Evolutionary conservation across 1,140 invertebrate genomes (phyloP), one percentile per base, ranked within the genome.

Genomic region (Drosophila athabasca): DNA sequence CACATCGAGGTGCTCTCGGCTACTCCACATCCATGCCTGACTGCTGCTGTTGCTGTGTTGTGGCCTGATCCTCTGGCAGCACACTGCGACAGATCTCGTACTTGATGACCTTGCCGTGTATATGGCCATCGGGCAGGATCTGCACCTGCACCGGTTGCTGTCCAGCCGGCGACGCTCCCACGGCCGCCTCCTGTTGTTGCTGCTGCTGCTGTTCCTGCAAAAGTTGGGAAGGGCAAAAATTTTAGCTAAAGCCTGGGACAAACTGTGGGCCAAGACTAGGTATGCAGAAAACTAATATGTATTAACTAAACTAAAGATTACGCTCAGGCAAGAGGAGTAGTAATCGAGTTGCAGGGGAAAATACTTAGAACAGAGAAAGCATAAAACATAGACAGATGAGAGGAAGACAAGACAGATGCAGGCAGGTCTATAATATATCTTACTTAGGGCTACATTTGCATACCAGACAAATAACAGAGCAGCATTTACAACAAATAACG

Each of bases 51-150:
- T 75, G 71, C 57, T 85, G 72, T 77, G 75, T 48, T 71, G 68
- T 31, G 29, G 29, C 19, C 31, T 85, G 82, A 46, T 87, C 82
- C 54, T 85, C 82, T 48, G 84, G 81, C 66, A 82, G 29, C 17
- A 81, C 81, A 55, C 66, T 85, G 31, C 81, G 81, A 15, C 81
- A 85, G 19, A 85, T 87, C 68, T 85, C 81, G 61, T 85, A 85
- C 50, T 85, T 85, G 22, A 85, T 85, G 45, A 85, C 81, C 65
- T 85, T 85, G 54, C 73, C 81, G 55, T 74, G 71, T 17, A 73
- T 51, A 39, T 85, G 81, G 26, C 81, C 82, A 24, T 85, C 78
- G 31, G 82, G 79, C 41, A 85, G 31, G 52, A 85, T 77, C 17
- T 84, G 81, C 22, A 85, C 82, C 65, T 84, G 80, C 13, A 67